These are phyloP conservation scores for Pagetopsis macropterus DNA, from an alignment of 2,797 vertebrate species.

Conservation along the genomic window DNA sequence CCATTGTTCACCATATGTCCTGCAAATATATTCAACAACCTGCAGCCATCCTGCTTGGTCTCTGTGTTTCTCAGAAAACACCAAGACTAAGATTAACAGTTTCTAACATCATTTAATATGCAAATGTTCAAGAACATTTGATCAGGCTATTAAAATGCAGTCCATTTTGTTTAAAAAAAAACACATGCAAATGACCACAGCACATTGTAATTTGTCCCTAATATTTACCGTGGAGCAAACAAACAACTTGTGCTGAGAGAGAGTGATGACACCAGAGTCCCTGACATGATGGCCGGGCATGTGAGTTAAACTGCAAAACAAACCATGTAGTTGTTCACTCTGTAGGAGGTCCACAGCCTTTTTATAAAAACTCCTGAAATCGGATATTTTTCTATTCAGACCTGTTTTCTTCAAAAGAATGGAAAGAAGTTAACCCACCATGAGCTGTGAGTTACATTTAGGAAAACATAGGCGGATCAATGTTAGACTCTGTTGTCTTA, in stretches of 20 bases:
- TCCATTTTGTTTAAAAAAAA: slow-evolving; percentile 3
- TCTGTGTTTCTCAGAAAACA: background rate
- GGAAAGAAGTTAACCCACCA: background rate
- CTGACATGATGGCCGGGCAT: background rate
- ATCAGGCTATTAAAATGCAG: slow-evolving; percentile 15
- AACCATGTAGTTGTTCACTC: background rate
- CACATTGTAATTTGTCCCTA: background rate
- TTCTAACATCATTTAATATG: background rate
- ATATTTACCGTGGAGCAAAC: slow-evolving; percentile 1
- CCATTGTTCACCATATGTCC: background rate
- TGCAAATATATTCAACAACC: background rate
- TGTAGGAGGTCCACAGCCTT: background rate
- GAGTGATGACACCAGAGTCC: background rate
- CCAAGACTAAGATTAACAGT: background rate
- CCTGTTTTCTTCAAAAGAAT: background rate
- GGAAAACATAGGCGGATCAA: background rate
- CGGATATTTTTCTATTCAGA: background rate
- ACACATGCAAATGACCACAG: background rate
- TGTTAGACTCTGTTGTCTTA: background rate
- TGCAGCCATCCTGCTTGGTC: background rate
- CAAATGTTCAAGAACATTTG: background rate
- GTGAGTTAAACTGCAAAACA: slow-evolving; percentile 13
- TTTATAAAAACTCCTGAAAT: background rate
- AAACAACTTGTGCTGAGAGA: slow-evolving; percentile 8
- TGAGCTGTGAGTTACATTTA: background rate